Evolutionary conservation across 35 echinoderm and acorn worm species (phyloP).

Genomic region (Apostichopus japonicus): DNA sequence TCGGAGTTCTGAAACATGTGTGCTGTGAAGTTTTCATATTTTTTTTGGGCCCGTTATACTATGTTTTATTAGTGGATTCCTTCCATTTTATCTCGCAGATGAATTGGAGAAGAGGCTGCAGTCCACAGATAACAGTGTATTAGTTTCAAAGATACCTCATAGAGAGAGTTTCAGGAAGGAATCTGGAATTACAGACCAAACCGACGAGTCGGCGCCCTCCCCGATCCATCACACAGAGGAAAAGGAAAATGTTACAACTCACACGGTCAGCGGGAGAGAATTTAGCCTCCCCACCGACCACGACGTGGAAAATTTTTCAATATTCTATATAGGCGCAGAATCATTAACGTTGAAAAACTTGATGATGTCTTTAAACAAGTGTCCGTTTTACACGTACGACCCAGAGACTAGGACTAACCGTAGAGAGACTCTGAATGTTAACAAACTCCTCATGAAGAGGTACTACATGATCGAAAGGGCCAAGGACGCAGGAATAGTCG

Average conservation of each 20-base stretch:
- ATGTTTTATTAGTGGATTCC: background rate
- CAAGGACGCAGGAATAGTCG: slow-evolving; percentile 85
- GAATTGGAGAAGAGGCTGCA: slow-evolving; percentile 31
- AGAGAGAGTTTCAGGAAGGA: background rate
- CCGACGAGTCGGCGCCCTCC: background rate
- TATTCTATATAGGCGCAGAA: slow-evolving; percentile 89
- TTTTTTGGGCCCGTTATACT: no score
- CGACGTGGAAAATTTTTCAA: slow-evolving; percentile 59
- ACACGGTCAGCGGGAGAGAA: slow-evolving; percentile 58
- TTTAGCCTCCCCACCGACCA: slow-evolving; percentile 56
- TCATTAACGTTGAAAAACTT: slow-evolving; percentile 85
- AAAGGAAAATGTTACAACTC: background rate
- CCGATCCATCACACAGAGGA: background rate
- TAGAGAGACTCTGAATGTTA: slow-evolving; percentile 84
- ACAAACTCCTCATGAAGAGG: slow-evolving; percentile 82
- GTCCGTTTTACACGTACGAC: slow-evolving; percentile 84
- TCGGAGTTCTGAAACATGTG: no score
- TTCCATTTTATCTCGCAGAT: slow-evolving; percentile 35
- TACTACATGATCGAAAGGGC: slow-evolving; percentile 93
- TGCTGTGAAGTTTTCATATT: no score
- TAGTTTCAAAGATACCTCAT: slow-evolving; percentile 34
- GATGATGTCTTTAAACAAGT: slow-evolving; percentile 93
- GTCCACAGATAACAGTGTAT: background rate
- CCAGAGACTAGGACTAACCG: slow-evolving; percentile 57
- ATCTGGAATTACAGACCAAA: background rate